Conservation (phyloP, 2,113 vertebrate genomes). For the Carlito syrichta region DNA sequence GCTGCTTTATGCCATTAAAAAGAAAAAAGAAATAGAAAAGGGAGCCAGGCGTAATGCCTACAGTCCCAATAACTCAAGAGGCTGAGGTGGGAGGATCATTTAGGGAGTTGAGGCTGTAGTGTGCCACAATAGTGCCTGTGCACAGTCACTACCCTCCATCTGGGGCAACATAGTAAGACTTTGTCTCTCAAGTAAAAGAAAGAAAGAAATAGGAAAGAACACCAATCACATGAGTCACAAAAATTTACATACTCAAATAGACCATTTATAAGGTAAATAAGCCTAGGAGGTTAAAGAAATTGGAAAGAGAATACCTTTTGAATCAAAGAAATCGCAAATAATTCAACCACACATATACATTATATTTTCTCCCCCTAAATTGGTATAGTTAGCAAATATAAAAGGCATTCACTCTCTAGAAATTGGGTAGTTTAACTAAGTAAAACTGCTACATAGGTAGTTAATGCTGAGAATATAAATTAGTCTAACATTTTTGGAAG, state of each 20-base stretch:
- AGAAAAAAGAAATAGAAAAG: neutral
- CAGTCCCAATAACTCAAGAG: neutral
- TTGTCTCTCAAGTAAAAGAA: neutral
- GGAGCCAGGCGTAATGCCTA: neutral
- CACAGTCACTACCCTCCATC: neutral
- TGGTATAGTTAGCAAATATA: neutral
- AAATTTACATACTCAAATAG: neutral
- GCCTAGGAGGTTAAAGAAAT: neutral
- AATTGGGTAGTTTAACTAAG: neutral
- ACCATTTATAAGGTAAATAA: neutral
- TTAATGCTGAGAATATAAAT: neutral
- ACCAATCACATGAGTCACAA: neutral
- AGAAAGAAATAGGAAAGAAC: neutral
- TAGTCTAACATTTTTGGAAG: neutral
- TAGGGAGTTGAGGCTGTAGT: neutral
- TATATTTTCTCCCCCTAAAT: neutral
- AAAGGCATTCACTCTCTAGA: neutral
- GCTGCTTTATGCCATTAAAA: neutral
- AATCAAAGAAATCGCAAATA: neutral
- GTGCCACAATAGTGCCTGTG: neutral
- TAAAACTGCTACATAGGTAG: neutral
- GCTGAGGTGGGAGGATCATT: neutral
- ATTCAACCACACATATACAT: neutral
- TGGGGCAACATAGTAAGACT: neutral
- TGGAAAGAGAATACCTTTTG: neutral